A percentile compares a stretch with the other conserved stretches of the same genome.
phyloP scores from a whole-genome alignment of 2,797 vertebrate species.

The Lemur catta region DNA sequence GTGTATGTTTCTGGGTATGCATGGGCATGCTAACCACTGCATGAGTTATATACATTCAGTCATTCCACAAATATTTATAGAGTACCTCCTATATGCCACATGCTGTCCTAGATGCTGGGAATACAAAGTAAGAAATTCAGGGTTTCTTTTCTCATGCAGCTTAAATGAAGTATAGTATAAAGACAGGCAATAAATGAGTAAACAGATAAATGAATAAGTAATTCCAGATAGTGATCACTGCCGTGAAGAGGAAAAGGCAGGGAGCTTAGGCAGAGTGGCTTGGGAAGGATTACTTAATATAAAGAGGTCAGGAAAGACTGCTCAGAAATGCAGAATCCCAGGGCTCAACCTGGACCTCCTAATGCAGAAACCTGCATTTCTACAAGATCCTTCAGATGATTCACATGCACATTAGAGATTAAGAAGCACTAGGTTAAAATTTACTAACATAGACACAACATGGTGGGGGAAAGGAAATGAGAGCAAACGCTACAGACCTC shows the following conservation, averaged over 20 bases:
- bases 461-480: background rate
- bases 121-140: background rate
- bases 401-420: background rate
- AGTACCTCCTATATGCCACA: background rate
- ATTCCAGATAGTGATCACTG: background rate
- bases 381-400: background rate
- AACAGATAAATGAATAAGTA: background rate
- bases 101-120: background rate
- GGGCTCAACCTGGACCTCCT: background rate
- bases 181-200: background rate
- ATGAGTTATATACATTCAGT: background rate
- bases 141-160: background rate
- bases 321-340: background rate
- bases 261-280: background rate
- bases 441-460: background rate
- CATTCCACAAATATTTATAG: background rate
- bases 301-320: background rate
- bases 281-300: background rate
- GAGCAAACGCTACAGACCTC: background rate
- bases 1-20: background rate
- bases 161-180: background rate
- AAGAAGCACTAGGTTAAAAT: constrained; percentile 1
- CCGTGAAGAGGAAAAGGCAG: background rate
- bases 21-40: background rate
- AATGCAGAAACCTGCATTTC: background rate